Percentiles rank a stretch among this genome's conserved stretches.
Conservation (phyloP, 2,797 vertebrate genomes). For the Hirundo rustica region DNA sequence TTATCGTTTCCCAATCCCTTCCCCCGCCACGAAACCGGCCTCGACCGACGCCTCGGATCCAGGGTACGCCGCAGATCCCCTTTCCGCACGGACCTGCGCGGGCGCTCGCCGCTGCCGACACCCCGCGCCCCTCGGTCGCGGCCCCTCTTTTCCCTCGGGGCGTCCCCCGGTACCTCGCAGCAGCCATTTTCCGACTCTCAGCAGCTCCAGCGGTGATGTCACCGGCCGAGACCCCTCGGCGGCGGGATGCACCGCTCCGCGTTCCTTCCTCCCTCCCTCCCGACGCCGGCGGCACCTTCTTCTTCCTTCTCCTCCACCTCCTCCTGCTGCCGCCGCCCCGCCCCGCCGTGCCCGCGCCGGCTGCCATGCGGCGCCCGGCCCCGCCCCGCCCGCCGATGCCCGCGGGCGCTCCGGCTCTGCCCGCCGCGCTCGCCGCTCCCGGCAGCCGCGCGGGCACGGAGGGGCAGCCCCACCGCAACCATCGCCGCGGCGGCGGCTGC, state of each 20-base stretch:
- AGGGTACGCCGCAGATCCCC: not conserved
- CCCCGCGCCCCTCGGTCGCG: not conserved
- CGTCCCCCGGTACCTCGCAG: not conserved
- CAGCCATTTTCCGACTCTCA: not conserved
- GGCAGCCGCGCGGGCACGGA: not conserved
- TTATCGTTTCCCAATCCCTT: not conserved
- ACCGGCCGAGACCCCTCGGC: not conserved
- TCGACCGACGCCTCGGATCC: not conserved
- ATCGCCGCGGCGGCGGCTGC: not conserved
- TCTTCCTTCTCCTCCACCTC: not conserved
- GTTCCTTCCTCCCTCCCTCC: not conserved
- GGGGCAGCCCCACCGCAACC: not conserved
- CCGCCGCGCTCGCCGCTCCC: not conserved
- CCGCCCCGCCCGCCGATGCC: not conserved
- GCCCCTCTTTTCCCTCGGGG: not conserved
- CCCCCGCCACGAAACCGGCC: not conserved
- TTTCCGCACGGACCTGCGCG: not conserved
- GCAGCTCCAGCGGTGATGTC: slow-evolving; percentile 1
- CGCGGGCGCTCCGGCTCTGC: not conserved
- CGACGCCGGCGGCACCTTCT: not conserved
- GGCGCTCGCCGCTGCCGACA: not conserved
- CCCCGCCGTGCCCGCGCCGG: not conserved
- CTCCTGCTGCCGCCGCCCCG: not conserved
- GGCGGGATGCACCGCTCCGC: not conserved
- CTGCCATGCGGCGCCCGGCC: not conserved